Percentiles rank a stretch among this genome's conserved stretches.
Conservation (phyloP, 2,797 vertebrate species). For the Parauchenoglanis ngamensis region DNA sequence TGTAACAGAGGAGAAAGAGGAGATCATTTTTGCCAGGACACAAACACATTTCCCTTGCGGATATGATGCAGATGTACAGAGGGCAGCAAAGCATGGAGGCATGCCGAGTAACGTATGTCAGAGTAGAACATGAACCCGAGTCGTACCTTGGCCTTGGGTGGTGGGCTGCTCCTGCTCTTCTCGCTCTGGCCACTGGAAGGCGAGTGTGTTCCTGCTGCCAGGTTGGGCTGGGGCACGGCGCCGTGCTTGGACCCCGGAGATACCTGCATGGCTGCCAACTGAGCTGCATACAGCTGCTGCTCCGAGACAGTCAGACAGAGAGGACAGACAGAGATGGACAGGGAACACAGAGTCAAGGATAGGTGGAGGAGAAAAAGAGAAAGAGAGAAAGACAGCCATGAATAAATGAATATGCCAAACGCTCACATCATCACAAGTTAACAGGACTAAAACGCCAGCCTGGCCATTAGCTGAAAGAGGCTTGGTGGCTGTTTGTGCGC, state of each 20-base stretch:
- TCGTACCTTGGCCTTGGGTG: slow-evolving; percentile 91
- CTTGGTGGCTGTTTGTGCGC: slow-evolving; percentile 67
- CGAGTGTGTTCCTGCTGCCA: slow-evolving; percentile 85
- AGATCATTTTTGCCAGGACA: slow-evolving; percentile 58
- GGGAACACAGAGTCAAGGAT: slow-evolving; percentile 35
- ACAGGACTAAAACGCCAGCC: slow-evolving; percentile 73
- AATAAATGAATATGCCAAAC: slow-evolving; percentile 76
- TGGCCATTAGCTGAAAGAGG: slow-evolving; percentile 75
- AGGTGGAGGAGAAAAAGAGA: slow-evolving; percentile 24
- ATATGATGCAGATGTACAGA: not conserved
- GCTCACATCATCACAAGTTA: slow-evolving; percentile 61
- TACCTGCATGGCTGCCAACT: slow-evolving; percentile 97
- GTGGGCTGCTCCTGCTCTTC: slow-evolving; percentile 90
- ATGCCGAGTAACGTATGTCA: slow-evolving; percentile 6
- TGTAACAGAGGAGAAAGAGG: slow-evolving; percentile 10
- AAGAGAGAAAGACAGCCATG: slow-evolving; percentile 58
- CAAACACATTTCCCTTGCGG: slow-evolving; percentile 25
- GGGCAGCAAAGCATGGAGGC: not conserved
- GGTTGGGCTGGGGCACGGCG: slow-evolving; percentile 86
- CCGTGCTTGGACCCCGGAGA: slow-evolving; percentile 94
- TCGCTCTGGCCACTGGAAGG: slow-evolving; percentile 92
- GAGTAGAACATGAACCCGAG: not conserved
- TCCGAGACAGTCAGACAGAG: slow-evolving; percentile 33
- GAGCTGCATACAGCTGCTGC: slow-evolving; percentile 97
- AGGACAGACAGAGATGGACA: slow-evolving; percentile 3